phyloP scores from a whole-genome alignment of 2,113 vertebrate genomes.

The Okapia johnstoni region DNA sequence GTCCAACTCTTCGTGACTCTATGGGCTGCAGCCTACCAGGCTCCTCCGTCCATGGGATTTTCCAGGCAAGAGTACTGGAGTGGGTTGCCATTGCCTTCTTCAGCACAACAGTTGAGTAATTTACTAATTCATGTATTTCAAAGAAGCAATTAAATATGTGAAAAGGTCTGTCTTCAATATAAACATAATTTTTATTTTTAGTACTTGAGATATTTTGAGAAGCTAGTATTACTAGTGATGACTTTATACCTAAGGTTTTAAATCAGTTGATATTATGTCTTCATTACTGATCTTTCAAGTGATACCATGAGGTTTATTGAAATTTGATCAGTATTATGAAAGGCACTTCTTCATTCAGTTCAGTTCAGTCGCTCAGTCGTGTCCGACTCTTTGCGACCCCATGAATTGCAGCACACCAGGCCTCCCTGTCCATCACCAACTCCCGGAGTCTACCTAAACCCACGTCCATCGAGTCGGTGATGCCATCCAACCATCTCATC shows the following conservation, averaged over 20 bases:
- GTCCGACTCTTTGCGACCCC: no score
- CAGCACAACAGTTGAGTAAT: neutral
- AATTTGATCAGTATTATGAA: neutral
- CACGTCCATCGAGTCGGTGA: no score
- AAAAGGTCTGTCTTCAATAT: neutral
- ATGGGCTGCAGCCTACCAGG: no score
- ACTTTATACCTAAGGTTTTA: neutral
- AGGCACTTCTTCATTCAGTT: neutral
- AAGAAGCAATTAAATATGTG: neutral
- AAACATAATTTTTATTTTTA: neutral
- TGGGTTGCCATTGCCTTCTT: no score
- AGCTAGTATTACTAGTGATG: neutral
- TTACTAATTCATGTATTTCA: neutral
- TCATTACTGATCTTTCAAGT: neutral
- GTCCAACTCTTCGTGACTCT: no score
- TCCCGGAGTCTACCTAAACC: no score
- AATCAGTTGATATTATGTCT: neutral
- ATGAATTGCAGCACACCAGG: no score
- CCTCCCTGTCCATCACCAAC: no score
- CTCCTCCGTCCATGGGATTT: no score
- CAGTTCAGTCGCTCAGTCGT: no score
- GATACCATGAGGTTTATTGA: neutral
- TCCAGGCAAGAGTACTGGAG: no score
- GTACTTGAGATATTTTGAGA: neutral
- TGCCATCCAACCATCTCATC: no score